Conservation (phyloP, 2,113 vertebrate species). For the Lamprotornis superbus region DNA sequence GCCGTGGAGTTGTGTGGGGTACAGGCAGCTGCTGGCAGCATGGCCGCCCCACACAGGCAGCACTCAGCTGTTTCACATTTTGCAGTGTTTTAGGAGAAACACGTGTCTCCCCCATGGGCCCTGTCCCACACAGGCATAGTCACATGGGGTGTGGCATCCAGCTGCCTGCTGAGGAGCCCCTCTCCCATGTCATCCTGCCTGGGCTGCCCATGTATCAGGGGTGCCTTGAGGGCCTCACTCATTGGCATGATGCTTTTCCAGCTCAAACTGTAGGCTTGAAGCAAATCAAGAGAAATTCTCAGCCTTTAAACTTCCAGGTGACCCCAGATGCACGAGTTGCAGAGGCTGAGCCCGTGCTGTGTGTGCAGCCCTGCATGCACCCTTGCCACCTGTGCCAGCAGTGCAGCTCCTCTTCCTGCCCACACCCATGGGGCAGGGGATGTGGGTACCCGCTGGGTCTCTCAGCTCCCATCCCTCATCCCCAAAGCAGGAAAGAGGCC, state of each 20-base stretch:
- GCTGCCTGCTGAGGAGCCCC: background rate
- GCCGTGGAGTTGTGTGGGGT: background rate
- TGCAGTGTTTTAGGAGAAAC: background rate
- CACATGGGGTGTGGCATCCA: fast-evolving
- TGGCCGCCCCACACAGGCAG: fast-evolving
- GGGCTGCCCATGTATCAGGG: fast-evolving
- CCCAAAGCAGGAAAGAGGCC: background rate
- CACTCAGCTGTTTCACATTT: background rate
- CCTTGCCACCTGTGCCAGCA: fast-evolving
- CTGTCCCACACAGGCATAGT: background rate
- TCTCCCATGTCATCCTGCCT: fast-evolving
- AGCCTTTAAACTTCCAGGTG: background rate
- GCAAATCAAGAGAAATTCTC: background rate
- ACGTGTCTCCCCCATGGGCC: fast-evolving
- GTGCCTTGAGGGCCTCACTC: background rate
- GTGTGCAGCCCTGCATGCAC: fast-evolving
- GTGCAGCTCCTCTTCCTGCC: background rate
- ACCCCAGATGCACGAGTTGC: fast-evolving
- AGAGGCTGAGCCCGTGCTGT: fast-evolving
- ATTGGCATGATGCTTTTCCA: fast-evolving
- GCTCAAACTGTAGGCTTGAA: background rate
- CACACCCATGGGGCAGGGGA: fast-evolving
- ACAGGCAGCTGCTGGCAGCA: background rate
- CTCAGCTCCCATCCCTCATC: background rate
- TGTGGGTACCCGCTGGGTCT: fast-evolving